phyloP scores from a whole-genome alignment of 2,113 vertebrate species.

The Camelus dromedarius region DNA sequence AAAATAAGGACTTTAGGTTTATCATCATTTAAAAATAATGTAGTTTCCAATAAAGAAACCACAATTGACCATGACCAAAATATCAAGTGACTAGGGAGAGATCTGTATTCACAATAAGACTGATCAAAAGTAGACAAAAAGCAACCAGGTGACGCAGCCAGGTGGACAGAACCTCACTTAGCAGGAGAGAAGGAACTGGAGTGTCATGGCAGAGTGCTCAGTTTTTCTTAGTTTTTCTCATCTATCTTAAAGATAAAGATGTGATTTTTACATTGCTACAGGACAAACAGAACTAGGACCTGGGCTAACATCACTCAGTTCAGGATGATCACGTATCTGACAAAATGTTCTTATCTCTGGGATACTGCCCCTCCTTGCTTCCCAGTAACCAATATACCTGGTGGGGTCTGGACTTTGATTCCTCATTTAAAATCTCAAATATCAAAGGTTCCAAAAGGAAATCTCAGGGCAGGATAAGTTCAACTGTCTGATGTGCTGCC shows the following conservation, averaged over 20 bases:
- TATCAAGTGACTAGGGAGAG: neutral
- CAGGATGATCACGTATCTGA: neutral
- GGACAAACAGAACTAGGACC: neutral
- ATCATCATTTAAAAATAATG: conserved; percentile 21
- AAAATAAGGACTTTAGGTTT: neutral
- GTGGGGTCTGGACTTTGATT: neutral
- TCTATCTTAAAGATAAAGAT: conserved; percentile 48
- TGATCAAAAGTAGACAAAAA: neutral
- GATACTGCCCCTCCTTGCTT: neutral
- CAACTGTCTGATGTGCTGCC: neutral
- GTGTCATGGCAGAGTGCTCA: neutral
- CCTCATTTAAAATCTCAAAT: conserved; percentile 4
- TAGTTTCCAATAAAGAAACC: conserved; percentile 14
- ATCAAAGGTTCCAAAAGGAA: neutral
- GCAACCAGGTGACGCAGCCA: neutral
- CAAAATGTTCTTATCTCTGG: neutral
- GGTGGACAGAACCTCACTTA: neutral
- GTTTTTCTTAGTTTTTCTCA: neutral
- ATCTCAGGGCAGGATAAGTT: neutral
- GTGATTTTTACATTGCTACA: neutral
- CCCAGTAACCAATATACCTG: neutral
- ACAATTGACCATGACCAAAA: neutral
- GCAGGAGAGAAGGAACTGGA: neutral
- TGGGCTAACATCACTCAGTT: neutral
- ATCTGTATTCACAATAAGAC: neutral